phyloP scores from a whole-genome alignment of 1,140 invertebrate species.

The Caerostris extrusa region DNA sequence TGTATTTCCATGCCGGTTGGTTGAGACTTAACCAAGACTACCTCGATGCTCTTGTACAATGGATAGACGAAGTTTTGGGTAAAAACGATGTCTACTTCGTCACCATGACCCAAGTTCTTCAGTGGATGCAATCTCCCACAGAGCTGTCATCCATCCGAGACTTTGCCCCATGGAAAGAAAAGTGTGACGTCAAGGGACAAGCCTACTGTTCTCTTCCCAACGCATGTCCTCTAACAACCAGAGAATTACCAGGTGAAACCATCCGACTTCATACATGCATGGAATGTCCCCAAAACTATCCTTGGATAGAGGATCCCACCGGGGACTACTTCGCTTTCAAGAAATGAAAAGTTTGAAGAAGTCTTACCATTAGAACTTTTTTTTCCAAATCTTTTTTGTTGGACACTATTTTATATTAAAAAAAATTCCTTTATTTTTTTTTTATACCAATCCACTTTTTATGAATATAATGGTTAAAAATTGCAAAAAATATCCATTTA shows the following conservation, averaged over 20 bases:
- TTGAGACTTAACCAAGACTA: slow-evolving; percentile 96
- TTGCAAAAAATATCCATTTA: background rate
- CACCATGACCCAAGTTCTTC: slow-evolving; percentile 97
- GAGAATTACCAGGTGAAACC: slow-evolving; percentile 95
- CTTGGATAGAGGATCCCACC: slow-evolving; percentile 96
- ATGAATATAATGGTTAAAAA: background rate
- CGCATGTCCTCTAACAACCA: slow-evolving; percentile 92
- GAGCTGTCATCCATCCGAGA: slow-evolving; percentile 93
- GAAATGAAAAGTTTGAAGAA: slow-evolving; percentile 71
- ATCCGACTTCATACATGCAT: slow-evolving; percentile 96
- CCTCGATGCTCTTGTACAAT: slow-evolving; percentile 94
- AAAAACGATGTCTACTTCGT: slow-evolving; percentile 97
- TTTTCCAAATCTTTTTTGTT: background rate
- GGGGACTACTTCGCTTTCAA: slow-evolving; percentile 92
- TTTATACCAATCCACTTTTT: background rate
- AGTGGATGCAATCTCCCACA: slow-evolving; percentile 98
- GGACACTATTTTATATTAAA: background rate
- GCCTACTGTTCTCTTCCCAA: slow-evolving; percentile 95
- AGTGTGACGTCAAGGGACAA: slow-evolving; percentile 95
- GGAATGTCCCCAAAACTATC: slow-evolving; percentile 97
- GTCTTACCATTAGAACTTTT: background rate
- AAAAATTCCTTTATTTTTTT: background rate
- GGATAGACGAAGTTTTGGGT: slow-evolving; percentile 94
- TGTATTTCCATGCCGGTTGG: slow-evolving; percentile 97
- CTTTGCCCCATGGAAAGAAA: slow-evolving; percentile 97